Base-by-base conservation (phyloP, 2,113 vertebrate genomes). In the Diadophis punctatus region DNA sequence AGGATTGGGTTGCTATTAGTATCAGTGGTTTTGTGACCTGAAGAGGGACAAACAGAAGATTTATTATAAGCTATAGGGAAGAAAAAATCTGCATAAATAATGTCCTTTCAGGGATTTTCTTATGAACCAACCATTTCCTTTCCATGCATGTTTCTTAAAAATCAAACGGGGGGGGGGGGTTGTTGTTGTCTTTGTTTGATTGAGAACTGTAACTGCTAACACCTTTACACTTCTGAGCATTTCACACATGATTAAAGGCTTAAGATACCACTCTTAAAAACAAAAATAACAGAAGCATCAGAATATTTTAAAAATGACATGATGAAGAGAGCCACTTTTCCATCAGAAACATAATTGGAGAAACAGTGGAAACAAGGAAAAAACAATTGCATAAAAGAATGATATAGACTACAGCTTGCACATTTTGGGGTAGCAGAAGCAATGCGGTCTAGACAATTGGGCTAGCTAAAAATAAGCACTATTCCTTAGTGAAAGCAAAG, bases 21-120 rank as follows among this genome's bases (percentile, higher is more conserved):
- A 93, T 93, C 93, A 95, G 89, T 90, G 93, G 93, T 96, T 43
- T 89, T 92, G 91, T 96, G 93, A 96, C 96, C 96, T 96, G 89
- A 18, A 92, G 94, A 90, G 92, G 95, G 94, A 97, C 88, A 94
- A 63, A 95, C 53, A 93, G 94, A 94, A 84, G 95, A 90, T 10
- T 12, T 63, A 9, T 86, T 34, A 92, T 86, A 20, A 84, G 16
- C 6, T n/a, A 23, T 7, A 58, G 46, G 18, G 30, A 53, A 80
- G 39, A 58, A 56, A 46, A 4, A 30, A 8, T 7, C 10, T 60
- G 25, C 9, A 27, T 60, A 60, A 25, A 60, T 27, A 60, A 60
- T 60, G 25, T 27, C 25, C 58, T 27, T 60, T 27, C 58, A 27
- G 9, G 58, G 58, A 27, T 27, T 60, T 60, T 25, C 25, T 27